A percentile compares a stretch with the other conserved stretches of the same genome.
Evolutionary conservation across 2,113 vertebrate genomes (phyloP).

Genomic region (Sclerurus mexicanus): DNA sequence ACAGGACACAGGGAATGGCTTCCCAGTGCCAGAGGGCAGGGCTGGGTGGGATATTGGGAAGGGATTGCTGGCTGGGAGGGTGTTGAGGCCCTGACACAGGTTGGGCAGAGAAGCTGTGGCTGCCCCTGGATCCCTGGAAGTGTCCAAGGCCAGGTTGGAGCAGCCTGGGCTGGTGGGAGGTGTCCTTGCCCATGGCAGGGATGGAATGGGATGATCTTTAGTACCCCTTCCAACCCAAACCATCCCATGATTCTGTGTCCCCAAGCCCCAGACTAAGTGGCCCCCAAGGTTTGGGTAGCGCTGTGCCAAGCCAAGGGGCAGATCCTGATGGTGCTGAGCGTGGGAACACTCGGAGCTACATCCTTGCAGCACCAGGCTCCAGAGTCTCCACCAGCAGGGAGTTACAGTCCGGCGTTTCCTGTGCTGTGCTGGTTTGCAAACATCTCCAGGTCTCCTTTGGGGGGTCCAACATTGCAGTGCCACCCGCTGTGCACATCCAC

Average conservation of each 20-base stretch:
- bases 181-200: not conserved
- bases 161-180: rapidly evolving
- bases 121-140: not conserved
- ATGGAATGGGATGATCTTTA: rapidly evolving
- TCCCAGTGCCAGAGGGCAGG: not conserved
- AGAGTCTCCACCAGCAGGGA: rapidly evolving
- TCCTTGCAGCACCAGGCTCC: not conserved
- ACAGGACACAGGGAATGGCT: not conserved
- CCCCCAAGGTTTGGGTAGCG: rapidly evolving
- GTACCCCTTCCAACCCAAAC: rapidly evolving
- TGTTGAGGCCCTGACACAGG: not conserved
- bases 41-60: not conserved
- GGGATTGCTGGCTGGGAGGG: not conserved
- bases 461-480: not conserved
- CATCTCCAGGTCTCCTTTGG: not conserved
- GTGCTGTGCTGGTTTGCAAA: not conserved
- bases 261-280: rapidly evolving
- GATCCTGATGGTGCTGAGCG: not conserved
- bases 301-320: not conserved
- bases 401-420: rapidly evolving
- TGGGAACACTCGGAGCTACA: not conserved
- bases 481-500: rapidly evolving
- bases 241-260: rapidly evolving
- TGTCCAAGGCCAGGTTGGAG: rapidly evolving
- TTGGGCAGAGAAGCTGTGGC: not conserved